A percentile compares a stretch with the other conserved stretches of the same genome.
Conservation (phyloP, 2,888 invertebrate genomes). For the Leptothorax acervorum region DNA sequence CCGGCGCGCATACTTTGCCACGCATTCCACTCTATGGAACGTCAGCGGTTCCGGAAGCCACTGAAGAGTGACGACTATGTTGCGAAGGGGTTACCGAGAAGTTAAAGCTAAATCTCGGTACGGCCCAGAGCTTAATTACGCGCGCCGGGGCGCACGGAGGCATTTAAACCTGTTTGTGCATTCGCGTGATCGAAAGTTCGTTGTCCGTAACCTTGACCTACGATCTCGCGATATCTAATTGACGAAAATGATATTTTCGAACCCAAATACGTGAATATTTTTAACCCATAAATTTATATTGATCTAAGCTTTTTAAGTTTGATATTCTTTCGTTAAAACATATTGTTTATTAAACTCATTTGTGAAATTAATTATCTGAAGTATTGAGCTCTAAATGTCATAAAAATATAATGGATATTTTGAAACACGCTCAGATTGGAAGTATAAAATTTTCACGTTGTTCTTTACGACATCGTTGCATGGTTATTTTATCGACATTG, state of each 20-base stretch:
- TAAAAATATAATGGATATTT: not conserved
- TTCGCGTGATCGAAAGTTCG: slow-evolving; percentile 47
- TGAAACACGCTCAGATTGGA: not conserved
- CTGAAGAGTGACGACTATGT: slow-evolving; percentile 36
- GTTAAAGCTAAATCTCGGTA: slow-evolving; percentile 34
- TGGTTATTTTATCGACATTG: slow-evolving; percentile 18
- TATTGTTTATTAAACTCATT: not conserved
- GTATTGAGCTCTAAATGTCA: not conserved
- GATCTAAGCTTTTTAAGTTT: not conserved
- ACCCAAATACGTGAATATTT: not conserved
- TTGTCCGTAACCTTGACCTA: slow-evolving; percentile 49
- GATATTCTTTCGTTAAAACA: not conserved
- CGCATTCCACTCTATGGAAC: slow-evolving; percentile 36
- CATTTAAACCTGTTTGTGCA: slow-evolving; percentile 45
- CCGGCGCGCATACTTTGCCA: slow-evolving; percentile 24
- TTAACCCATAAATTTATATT: not conserved
- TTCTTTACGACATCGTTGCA: not conserved
- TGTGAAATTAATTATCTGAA: not conserved
- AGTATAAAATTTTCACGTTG: not conserved
- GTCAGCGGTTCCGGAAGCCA: slow-evolving; percentile 59
- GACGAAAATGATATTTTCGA: not conserved
- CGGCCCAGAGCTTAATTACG: slow-evolving; percentile 52
- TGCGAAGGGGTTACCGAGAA: slow-evolving; percentile 30
- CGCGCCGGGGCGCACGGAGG: slow-evolving; percentile 1
- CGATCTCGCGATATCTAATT: not conserved